These are phyloP conservation scores for Silurus asotus DNA, from an alignment of 2,113 vertebrate genomes.

Conservation along the genomic window DNA sequence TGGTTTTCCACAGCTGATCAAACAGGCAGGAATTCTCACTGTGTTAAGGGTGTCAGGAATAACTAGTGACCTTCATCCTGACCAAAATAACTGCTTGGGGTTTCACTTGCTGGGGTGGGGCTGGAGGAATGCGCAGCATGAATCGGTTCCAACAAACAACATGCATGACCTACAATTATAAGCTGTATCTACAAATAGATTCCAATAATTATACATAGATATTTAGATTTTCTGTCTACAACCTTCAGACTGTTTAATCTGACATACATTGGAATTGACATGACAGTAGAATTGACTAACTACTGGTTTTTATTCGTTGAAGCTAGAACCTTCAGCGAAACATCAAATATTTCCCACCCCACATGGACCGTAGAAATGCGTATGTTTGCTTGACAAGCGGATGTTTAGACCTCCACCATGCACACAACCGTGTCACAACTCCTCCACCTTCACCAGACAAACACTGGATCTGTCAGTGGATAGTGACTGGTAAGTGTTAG, in stretches of 20 bases:
- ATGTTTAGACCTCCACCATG: conserved; percentile 11
- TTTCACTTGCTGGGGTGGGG: conserved; percentile 20
- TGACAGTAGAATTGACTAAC: background rate
- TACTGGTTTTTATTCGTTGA: background rate
- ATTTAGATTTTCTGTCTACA: background rate
- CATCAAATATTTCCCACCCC: too few relatives aligned
- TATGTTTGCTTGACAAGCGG: background rate
- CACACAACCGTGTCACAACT: conserved; percentile 12
- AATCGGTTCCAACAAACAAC: background rate
- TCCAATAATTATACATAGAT: background rate
- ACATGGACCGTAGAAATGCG: background rate
- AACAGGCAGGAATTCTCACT: conserved; percentile 23
- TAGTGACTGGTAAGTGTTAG: background rate
- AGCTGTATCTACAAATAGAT: background rate
- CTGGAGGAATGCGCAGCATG: conserved; percentile 17
- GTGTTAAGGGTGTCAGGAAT: conserved; percentile 13
- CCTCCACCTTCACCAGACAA: conserved; percentile 7
- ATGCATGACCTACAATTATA: background rate
- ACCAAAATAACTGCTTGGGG: conserved; percentile 32
- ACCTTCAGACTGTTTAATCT: background rate
- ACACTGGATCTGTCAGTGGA: conserved; percentile 15
- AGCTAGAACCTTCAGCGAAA: background rate
- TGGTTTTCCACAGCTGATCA: conserved; percentile 21
- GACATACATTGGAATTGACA: background rate
- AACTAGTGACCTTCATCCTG: conserved; percentile 19